These are phyloP conservation scores for Steinernema hermaphroditum DNA, from an alignment of 2,888 invertebrate species.

Conservation along the genomic window DNA sequence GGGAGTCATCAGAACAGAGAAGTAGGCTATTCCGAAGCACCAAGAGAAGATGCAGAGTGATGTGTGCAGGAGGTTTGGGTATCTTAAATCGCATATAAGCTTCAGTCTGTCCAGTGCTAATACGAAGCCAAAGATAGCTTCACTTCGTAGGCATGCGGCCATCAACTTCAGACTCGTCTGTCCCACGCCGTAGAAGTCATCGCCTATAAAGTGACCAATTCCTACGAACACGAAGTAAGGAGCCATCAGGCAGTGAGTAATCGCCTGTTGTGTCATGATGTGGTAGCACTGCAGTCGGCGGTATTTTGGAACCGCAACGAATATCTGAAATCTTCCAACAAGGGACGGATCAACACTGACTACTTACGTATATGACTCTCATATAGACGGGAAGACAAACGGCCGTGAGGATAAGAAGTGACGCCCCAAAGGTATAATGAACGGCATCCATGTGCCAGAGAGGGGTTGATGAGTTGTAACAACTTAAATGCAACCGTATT, in stretches of 20 bases:
- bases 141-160: too few relatives aligned
- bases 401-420: neutral
- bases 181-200: neutral
- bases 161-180: too few relatives aligned
- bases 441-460: too few relatives aligned
- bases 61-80: too few relatives aligned
- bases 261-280: neutral
- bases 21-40: too few relatives aligned
- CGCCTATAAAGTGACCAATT: neutral
- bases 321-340: neutral
- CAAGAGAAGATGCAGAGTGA: too few relatives aligned
- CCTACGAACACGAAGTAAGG: neutral
- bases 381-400: neutral
- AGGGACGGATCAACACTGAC: neutral
- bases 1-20: neutral
- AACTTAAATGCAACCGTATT: too few relatives aligned
- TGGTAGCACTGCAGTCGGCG: neutral
- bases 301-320: neutral
- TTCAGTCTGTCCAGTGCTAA: too few relatives aligned
- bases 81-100: too few relatives aligned
- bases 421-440: neutral
- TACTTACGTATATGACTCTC: neutral
- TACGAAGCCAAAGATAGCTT: too few relatives aligned
- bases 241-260: neutral
- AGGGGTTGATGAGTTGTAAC: too few relatives aligned